Conservation (phyloP, 2,113 vertebrate genomes). For the Narcine bancroftii region DNA sequence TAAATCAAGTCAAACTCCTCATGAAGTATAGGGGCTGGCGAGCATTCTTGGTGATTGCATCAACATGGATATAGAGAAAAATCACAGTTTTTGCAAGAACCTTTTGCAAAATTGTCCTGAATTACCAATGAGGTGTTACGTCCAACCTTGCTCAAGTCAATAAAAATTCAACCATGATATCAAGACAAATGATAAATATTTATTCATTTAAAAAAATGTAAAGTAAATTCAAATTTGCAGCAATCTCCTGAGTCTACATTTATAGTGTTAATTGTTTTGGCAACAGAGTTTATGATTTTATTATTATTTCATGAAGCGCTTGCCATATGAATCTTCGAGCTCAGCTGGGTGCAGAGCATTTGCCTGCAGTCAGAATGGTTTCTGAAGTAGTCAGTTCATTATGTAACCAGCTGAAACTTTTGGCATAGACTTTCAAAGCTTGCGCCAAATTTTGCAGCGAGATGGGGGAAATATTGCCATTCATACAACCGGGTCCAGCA, state of each 20-base stretch:
- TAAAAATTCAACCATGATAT: neutral
- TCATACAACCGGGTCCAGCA: neutral
- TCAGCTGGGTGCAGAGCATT: neutral
- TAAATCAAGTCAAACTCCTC: too few species aligned
- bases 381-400: neutral
- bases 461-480: neutral
- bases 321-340: neutral
- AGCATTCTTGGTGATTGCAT: too few species aligned
- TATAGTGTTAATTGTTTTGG: constrained; percentile 5
- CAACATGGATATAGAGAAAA: too few species aligned
- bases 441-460: neutral
- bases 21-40: too few species aligned
- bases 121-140: neutral
- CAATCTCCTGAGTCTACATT: neutral
- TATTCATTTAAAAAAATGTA: neutral
- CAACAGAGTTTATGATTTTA: neutral
- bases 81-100: neutral
- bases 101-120: neutral
- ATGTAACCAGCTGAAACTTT: neutral
- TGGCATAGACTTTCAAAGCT: neutral
- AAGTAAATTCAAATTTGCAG: neutral
- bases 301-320: neutral
- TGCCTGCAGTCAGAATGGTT: too few species aligned
- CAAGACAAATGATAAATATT: neutral
- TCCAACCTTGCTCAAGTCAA: neutral